Percentiles rank a stretch among this genome's conserved stretches.
Conservation (phyloP, 2,797 vertebrate genomes). For the Danio kyathit region DNA sequence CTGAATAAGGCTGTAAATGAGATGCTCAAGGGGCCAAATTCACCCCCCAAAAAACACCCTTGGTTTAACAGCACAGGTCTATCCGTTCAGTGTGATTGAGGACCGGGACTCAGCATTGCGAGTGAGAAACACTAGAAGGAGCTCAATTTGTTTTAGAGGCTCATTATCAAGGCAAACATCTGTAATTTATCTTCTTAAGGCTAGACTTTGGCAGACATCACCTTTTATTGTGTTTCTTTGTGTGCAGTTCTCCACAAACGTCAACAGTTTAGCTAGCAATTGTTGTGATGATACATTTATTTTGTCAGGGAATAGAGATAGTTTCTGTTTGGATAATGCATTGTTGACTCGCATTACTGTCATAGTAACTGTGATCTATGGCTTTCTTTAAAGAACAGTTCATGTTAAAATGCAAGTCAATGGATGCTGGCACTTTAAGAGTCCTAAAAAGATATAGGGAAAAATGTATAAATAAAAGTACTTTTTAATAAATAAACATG, state of each 20-base stretch:
- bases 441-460: too few species aligned
- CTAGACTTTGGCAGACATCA: constrained; percentile 8
- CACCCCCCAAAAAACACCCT: not conserved
- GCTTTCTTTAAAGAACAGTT: not conserved
- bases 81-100: constrained; percentile 23
- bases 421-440: too few species aligned
- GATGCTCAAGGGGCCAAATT: not conserved
- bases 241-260: not conserved
- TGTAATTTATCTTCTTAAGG: constrained; percentile 35
- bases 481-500: too few species aligned
- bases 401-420: too few species aligned
- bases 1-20: constrained; percentile 14
- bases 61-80: constrained; percentile 1
- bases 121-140: constrained; percentile 5
- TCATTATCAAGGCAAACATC: constrained; percentile 22
- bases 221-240: not conserved
- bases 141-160: constrained; percentile 25
- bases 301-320: not conserved
- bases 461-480: too few species aligned
- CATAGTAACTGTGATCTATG: not conserved
- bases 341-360: not conserved
- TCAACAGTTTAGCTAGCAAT: not conserved
- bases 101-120: not conserved
- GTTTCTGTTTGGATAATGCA: not conserved
- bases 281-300: not conserved